Evolutionary conservation across 2,113 vertebrate genomes (phyloP), one percentile per base, ranked within the genome.

Genomic region (Lepus timidus): DNA sequence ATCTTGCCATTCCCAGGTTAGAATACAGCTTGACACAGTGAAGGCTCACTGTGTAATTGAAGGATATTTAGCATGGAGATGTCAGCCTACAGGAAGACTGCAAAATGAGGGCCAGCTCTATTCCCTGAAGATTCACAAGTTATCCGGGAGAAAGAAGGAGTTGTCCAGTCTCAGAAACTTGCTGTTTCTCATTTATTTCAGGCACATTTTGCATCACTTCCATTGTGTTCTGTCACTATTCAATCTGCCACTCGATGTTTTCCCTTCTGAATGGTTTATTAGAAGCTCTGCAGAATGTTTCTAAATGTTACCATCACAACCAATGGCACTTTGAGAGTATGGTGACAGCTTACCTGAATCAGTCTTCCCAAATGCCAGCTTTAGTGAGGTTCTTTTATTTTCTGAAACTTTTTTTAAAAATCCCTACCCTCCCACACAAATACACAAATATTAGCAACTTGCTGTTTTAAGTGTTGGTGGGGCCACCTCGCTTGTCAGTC

Each of bases 371-470:
- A 76, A 90, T n/a, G 55, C 11, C 6, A 36, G 23, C 61, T 44
- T 73, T 14, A 27, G 73, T 65, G 29, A 71, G 78, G 67, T 67
- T 44, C 58, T 75, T 83, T 68, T 67, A 85, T 33, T 83, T 79
- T 61, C 62, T 70, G 76, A 65, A 11, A 44, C 31, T 49, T 25
- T 14, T 80, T 82, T 83, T 73, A 49, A 76, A 39, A 85, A 39
- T 36, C 16, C 25, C 20, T 81, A 23, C 61, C 25, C 44, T 62
- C 64, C 6, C 76, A 58, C 23, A 17, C 33, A 51, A 44, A 83
- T 23, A 52, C 67, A 76, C 33, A 75, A 67, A 79, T 75, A 65
- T 89, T 55, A 83, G 79, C 85, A 91, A 55, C 78, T 90, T 88
- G 36, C 29, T 78, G 75, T 88, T 51, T 44, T 9, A n/a, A 19